Percentiles rank a stretch among this genome's conserved stretches.
Evolutionary conservation across 2,888 invertebrate genomes (phyloP).

Genomic region (Pemphredon lugubris): DNA sequence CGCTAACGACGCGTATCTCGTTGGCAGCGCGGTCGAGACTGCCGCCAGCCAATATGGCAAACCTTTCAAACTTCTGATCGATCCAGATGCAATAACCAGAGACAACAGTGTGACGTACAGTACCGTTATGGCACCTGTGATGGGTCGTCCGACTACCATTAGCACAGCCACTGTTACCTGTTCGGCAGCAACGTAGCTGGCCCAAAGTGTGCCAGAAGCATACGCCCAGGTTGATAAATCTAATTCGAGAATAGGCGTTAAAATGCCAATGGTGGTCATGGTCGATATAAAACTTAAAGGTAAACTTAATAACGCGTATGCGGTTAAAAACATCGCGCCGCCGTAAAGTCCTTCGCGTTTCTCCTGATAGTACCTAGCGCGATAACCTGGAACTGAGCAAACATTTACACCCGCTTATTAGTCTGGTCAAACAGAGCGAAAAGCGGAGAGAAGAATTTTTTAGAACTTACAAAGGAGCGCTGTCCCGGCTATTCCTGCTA

Average conservation of each 20-base stretch:
- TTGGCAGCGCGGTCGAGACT: constrained; percentile 74
- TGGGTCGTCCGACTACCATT: constrained; percentile 90
- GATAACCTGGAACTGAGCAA: constrained; percentile 87
- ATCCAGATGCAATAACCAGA: constrained; percentile 78
- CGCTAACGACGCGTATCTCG: constrained; percentile 77
- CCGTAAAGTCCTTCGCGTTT: constrained; percentile 94
- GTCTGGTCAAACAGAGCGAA: neutral
- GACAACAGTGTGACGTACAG: constrained; percentile 89
- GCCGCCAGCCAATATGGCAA: constrained; percentile 76
- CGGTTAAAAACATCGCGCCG: constrained; percentile 91
- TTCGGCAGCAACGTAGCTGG: constrained; percentile 92
- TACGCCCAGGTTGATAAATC: constrained; percentile 74
- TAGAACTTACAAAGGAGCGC: constrained; percentile 75
- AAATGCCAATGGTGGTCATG: constrained; percentile 87
- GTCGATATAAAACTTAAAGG: constrained; percentile 91
- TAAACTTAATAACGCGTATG: constrained; percentile 90
- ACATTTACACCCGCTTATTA: no score
- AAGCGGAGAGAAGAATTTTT: neutral
- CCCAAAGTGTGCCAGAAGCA: constrained; percentile 86
- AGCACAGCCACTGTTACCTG: constrained; percentile 92
- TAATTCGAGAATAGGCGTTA: constrained; percentile 83
- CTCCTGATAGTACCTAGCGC: constrained; percentile 96
- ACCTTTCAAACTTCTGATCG: constrained; percentile 74
- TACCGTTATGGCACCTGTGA: constrained; percentile 89
- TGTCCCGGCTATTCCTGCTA: constrained; percentile 79